These are phyloP conservation scores for Erpetoichthys calabaricus DNA, from an alignment of 2,797 vertebrate species.

Conservation along the genomic window DNA sequence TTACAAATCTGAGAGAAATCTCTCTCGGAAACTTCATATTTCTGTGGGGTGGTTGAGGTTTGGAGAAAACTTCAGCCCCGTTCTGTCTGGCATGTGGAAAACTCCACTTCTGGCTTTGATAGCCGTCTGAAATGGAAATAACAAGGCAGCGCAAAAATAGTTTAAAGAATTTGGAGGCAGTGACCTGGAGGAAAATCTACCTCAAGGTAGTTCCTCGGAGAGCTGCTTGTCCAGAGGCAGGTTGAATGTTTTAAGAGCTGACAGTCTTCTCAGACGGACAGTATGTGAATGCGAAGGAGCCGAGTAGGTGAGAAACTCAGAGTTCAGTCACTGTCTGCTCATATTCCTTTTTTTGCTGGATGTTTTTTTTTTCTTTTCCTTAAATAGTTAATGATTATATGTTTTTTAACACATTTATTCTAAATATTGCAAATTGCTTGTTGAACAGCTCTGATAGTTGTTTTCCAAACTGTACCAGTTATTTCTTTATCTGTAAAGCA, in stretches of 20 bases:
- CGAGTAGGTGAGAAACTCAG: neutral
- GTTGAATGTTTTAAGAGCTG: neutral
- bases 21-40: slow-evolving; percentile 24
- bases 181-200: neutral
- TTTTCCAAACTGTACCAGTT: too few relatives aligned
- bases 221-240: neutral
- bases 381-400: too few relatives aligned
- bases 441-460: too few relatives aligned
- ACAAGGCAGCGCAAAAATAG: neutral
- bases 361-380: too few relatives aligned
- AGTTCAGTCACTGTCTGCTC: too few relatives aligned
- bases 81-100: slow-evolving; percentile 42
- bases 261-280: neutral
- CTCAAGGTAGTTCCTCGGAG: neutral
- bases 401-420: too few relatives aligned
- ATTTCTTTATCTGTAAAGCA: too few relatives aligned
- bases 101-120: slow-evolving; percentile 16
- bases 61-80: slow-evolving; percentile 36
- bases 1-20: slow-evolving; percentile 41
- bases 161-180: neutral
- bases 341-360: too few relatives aligned
- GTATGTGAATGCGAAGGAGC: neutral
- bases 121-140: neutral
- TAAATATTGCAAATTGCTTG: too few relatives aligned
- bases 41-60: slow-evolving; percentile 30